A percentile compares a stretch with the other conserved stretches of the same genome.
Evolutionary conservation across 2,113 vertebrate species (phyloP).

Genomic region (Spheniscus mendiculus): DNA sequence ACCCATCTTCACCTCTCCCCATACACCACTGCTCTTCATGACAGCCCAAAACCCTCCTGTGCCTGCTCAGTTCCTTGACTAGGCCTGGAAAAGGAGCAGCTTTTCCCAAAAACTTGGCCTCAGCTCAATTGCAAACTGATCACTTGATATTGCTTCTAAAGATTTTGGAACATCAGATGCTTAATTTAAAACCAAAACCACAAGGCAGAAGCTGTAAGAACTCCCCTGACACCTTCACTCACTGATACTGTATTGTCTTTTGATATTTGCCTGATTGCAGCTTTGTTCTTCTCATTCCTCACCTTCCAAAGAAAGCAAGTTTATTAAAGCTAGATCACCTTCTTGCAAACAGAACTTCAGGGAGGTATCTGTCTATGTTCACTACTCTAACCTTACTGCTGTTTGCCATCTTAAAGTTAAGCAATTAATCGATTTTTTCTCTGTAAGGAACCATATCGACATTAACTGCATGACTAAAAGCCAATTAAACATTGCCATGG

Average conservation of each 20-base stretch:
- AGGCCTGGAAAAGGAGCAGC: neutral
- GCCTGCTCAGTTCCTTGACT: neutral
- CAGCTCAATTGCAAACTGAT: neutral
- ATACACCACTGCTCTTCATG: neutral
- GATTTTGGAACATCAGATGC: neutral
- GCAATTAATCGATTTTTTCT: conserved; percentile 24
- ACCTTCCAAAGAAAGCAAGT: neutral
- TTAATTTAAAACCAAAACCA: neutral
- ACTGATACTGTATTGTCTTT: neutral
- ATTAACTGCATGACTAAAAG: conserved; percentile 8
- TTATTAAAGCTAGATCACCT: neutral
- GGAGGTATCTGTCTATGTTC: neutral
- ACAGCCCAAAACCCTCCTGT: neutral
- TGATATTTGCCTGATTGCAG: neutral
- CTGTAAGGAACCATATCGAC: neutral
- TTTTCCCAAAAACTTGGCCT: neutral
- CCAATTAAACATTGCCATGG: conserved; percentile 57
- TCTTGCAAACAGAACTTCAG: neutral
- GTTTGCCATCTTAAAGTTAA: neutral
- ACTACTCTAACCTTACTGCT: neutral
- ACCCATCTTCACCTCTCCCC: neutral
- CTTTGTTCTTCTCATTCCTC: neutral
- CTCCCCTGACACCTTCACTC: neutral
- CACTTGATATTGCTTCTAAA: neutral
- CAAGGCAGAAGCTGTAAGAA: neutral